Evolutionary conservation across 2,113 vertebrate species (phyloP).

Genomic region (Falcunculus frontatus): DNA sequence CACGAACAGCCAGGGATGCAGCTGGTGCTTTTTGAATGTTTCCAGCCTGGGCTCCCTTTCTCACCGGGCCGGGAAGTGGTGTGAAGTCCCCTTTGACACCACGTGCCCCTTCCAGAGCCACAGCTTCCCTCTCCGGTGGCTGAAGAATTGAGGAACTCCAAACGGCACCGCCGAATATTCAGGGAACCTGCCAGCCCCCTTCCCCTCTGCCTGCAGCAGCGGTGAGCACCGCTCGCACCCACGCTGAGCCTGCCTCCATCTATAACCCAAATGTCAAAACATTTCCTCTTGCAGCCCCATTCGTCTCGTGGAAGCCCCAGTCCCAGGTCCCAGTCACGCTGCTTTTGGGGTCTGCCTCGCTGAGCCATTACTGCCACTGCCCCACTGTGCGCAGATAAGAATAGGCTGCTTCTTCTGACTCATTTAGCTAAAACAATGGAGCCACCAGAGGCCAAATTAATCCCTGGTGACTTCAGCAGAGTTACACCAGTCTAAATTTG

Average conservation of each 20-base stretch:
- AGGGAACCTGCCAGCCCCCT: constrained; percentile 59
- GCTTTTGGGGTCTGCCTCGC: constrained; percentile 18
- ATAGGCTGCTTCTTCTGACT: constrained; percentile 54
- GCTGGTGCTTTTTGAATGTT: neutral
- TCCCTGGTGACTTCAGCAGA: constrained; percentile 41
- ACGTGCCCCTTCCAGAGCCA: constrained; percentile 56
- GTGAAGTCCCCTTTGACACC: constrained; percentile 60
- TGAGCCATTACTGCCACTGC: neutral
- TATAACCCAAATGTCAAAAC: constrained; percentile 61
- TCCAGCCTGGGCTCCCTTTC: constrained; percentile 24
- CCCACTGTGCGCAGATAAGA: constrained; percentile 34
- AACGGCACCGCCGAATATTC: constrained; percentile 14
- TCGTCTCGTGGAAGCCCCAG: neutral
- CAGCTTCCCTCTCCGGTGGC: constrained; percentile 60
- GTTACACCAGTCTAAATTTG: constrained; percentile 55
- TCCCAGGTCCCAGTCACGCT: neutral
- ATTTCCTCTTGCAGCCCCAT: constrained; percentile 50
- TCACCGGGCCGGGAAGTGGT: neutral
- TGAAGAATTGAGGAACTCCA: constrained; percentile 64
- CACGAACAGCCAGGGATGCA: neutral
- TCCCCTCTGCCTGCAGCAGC: constrained; percentile 24
- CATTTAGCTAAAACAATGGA: constrained; percentile 58
- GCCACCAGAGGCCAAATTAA: constrained; percentile 46
- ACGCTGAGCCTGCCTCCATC: constrained; percentile 35
- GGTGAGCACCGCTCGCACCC: neutral